Percentiles rank a stretch among this genome's conserved stretches.
Conservation (phyloP, 2,888 invertebrate species). For the Volucella inflata region DNA sequence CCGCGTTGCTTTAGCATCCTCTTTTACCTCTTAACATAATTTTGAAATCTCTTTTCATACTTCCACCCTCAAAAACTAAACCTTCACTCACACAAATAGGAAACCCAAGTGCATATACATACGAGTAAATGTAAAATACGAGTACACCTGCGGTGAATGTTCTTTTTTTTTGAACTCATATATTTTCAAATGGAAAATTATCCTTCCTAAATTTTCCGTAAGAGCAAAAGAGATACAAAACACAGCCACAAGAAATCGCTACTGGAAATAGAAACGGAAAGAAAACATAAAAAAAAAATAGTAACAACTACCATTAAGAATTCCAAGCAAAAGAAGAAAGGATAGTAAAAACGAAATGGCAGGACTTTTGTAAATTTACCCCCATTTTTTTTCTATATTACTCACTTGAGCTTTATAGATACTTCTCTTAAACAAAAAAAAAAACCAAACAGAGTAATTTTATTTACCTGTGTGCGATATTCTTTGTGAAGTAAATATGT, state of each 20-base stretch:
- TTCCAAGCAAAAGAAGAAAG: constrained; percentile 24
- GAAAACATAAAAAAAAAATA: constrained; percentile 20
- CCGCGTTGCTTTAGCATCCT: constrained; percentile 40
- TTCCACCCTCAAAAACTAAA: background rate
- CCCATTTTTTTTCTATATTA: constrained; percentile 27
- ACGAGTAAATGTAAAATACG: background rate
- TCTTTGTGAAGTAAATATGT: background rate
- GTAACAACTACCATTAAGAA: constrained; percentile 54
- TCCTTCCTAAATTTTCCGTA: constrained; percentile 47
- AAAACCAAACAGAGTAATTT: constrained; percentile 17
- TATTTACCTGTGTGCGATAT: constrained; percentile 35
- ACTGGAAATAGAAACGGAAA: constrained; percentile 26
- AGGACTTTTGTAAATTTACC: constrained; percentile 53
- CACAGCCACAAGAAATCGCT: background rate
- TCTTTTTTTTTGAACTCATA: constrained; percentile 4
- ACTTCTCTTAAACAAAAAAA: constrained; percentile 22
- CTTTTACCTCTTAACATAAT: constrained; percentile 46
- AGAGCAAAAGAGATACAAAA: constrained; percentile 1
- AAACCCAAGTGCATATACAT: background rate
- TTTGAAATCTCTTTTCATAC: constrained; percentile 39
- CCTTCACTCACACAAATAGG: background rate
- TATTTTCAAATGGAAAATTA: constrained; percentile 25
- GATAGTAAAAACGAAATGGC: constrained; percentile 45
- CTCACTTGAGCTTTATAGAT: constrained; percentile 29
- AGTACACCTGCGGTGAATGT: constrained; percentile 3